Percentiles rank a stretch among this genome's conserved stretches.
Evolutionary conservation across 2,888 invertebrate species (phyloP).

Genomic region (Lypha dubia): DNA sequence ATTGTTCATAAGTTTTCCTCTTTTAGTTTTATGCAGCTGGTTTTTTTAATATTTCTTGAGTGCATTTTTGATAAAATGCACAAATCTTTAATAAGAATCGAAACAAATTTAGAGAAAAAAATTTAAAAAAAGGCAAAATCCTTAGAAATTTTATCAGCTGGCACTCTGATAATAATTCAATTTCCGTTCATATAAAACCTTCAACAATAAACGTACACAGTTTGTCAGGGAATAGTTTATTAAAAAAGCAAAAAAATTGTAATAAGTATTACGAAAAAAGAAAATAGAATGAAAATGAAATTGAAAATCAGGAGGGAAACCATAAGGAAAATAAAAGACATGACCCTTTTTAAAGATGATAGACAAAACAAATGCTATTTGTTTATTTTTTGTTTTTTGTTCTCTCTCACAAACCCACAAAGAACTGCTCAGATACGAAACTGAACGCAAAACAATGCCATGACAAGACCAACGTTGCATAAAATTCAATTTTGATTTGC

Average conservation of each 20-base stretch:
- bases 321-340: slow-evolving; percentile 54
- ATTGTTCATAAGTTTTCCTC: slow-evolving; percentile 50
- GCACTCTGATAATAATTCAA: slow-evolving; percentile 70
- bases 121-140: slow-evolving; percentile 6
- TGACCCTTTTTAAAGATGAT: slow-evolving; percentile 45
- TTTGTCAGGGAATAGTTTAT: slow-evolving; percentile 35
- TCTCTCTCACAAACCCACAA: not conserved
- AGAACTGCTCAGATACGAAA: slow-evolving; percentile 2
- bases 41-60: slow-evolving; percentile 56
- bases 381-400: not conserved
- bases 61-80: slow-evolving; percentile 61
- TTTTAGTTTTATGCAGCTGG: not conserved
- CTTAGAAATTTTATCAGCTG: slow-evolving; percentile 66
- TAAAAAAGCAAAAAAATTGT: slow-evolving; percentile 5
- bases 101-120: not conserved
- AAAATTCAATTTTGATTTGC: slow-evolving; percentile 72
- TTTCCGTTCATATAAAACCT: slow-evolving; percentile 64
- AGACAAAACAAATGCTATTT: slow-evolving; percentile 42
- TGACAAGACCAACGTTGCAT: slow-evolving; percentile 70
- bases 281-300: slow-evolving; percentile 26
- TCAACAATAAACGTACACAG: slow-evolving; percentile 49
- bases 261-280: not conserved
- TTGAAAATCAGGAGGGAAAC: slow-evolving; percentile 58
- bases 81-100: slow-evolving; percentile 45
- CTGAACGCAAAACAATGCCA: slow-evolving; percentile 66